Conservation (phyloP, 2,113 vertebrate genomes). For the Phylloscopus trochilus region DNA sequence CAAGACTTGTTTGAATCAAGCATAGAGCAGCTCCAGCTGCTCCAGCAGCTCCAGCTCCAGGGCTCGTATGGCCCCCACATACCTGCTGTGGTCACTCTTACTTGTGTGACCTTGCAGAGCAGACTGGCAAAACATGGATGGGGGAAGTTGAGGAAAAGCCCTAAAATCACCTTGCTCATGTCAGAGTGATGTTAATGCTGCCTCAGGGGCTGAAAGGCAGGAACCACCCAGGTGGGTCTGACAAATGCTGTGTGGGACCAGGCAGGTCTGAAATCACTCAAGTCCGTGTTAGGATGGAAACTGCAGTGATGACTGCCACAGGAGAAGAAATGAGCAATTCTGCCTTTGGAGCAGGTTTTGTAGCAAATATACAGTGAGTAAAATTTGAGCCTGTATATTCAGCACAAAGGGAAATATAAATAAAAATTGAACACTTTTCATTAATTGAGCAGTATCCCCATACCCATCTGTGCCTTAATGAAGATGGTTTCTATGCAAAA, state of each 20-base stretch:
- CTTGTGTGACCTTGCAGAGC: background rate
- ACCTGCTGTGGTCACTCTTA: accelerated
- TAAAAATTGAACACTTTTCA: background rate
- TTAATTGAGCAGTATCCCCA: background rate
- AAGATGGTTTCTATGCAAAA: background rate
- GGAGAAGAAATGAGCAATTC: background rate
- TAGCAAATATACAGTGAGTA: background rate
- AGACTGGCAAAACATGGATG: accelerated
- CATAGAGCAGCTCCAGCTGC: background rate
- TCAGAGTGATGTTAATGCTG: background rate
- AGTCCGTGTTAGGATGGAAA: background rate
- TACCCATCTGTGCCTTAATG: background rate
- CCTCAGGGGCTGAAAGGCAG: background rate
- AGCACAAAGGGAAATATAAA: background rate
- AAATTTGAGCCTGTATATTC: background rate
- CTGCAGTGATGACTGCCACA: background rate
- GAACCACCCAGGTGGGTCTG: background rate
- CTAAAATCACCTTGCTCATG: accelerated
- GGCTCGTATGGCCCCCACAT: accelerated
- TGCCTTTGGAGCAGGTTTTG: background rate
- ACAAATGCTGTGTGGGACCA: accelerated
- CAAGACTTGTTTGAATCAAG: background rate
- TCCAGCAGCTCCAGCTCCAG: too few relatives aligned
- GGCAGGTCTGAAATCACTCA: background rate
- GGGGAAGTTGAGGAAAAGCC: background rate